Percentiles rank a stretch among this genome's conserved stretches.
These are phyloP conservation scores for Anguilla pacifica DNA, from an alignment of 2,797 vertebrate species.

Conservation along the genomic window DNA sequence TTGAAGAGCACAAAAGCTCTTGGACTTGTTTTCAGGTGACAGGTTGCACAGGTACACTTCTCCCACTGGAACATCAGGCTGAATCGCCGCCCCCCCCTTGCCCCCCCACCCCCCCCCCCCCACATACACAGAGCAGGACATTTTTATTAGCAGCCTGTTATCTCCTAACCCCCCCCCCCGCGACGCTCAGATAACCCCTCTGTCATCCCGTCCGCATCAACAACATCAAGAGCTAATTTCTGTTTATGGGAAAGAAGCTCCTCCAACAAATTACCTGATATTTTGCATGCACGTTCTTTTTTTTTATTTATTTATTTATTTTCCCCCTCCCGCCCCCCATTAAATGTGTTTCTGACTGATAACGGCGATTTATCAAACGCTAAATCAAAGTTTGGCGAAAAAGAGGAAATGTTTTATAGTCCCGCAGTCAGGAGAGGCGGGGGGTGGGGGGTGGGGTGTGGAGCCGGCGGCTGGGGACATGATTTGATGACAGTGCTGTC, in stretches of 20 bases:
- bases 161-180: not conserved
- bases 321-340: not conserved
- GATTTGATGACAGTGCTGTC: slow-evolving; percentile 22
- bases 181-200: not conserved
- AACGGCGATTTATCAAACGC: not conserved
- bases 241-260: not conserved
- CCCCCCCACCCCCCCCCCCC: no score
- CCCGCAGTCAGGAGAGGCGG: not conserved
- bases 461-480: not conserved
- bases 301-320: not conserved
- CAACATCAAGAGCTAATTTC: not conserved
- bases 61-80: not conserved
- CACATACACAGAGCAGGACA: not conserved
- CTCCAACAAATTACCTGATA: not conserved
- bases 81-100: not conserved
- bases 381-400: not conserved
- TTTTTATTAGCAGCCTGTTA: not conserved
- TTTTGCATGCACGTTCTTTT: not conserved
- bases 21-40: not conserved
- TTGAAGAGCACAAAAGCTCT: no score
- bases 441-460: not conserved
- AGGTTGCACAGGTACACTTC: not conserved
- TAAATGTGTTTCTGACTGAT: slow-evolving; percentile 7
- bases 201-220: not conserved
- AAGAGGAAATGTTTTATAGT: not conserved